Evolutionary conservation across 2,888 invertebrate species (phyloP).

Genomic region (Nesidiocoris tenuis): DNA sequence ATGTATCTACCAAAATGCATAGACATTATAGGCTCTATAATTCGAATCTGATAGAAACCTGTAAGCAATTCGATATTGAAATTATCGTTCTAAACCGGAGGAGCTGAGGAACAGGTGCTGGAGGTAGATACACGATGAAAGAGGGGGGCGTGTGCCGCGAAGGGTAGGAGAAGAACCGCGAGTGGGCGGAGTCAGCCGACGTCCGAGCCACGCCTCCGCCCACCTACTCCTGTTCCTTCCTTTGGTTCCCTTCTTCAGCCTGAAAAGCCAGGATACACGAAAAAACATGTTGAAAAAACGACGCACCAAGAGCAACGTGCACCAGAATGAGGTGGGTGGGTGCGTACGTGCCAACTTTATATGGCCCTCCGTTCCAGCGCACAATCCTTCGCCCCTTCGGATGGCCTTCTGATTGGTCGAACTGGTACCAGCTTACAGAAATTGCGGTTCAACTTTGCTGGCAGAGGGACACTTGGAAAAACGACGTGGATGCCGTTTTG

Average conservation of each 20-base stretch:
- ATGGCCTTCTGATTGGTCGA: not conserved
- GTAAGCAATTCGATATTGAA: no score
- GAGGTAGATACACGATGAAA: not conserved
- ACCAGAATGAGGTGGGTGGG: not conserved
- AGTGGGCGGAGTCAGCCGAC: not conserved
- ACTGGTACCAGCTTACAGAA: not conserved
- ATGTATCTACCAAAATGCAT: no score
- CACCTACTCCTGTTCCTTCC: not conserved
- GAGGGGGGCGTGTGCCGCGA: not conserved
- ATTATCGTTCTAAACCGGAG: no score
- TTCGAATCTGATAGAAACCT: no score
- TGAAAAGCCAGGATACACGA: not conserved
- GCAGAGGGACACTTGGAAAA: no score
- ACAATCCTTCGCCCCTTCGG: not conserved
- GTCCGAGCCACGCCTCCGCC: not conserved
- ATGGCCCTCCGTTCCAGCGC: not conserved
- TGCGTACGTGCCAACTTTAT: not conserved
- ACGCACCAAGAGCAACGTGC: not conserved
- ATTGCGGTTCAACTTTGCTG: no score
- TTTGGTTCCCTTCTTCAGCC: not conserved
- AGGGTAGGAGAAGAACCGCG: not conserved
- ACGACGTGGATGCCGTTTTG: not conserved
- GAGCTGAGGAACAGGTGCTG: no score
- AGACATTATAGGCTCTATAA: no score
- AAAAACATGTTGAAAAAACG: not conserved